A percentile compares a stretch with the other conserved stretches of the same genome.
Conservation (phyloP, 2,888 invertebrate species). For the Oeneis ivallda region DNA sequence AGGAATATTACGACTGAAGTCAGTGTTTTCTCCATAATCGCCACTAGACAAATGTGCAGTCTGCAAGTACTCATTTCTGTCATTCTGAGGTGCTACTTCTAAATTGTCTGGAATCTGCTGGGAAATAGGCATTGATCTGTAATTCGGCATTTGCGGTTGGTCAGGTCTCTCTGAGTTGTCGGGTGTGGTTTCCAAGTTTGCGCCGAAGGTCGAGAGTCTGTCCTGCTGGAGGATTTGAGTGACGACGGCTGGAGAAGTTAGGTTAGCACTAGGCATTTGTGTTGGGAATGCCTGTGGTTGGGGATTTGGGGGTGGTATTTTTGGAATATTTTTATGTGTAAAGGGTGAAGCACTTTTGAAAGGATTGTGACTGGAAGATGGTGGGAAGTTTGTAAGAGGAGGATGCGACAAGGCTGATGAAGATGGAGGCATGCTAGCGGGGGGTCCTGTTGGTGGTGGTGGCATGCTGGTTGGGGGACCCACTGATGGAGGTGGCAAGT, state of each 20-base stretch:
- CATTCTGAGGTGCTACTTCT: slow-evolving; percentile 85
- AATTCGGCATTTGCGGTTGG: slow-evolving; percentile 59
- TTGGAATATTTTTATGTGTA: slow-evolving; percentile 70
- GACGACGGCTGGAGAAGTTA: slow-evolving; percentile 64
- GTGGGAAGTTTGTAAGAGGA: slow-evolving; percentile 33
- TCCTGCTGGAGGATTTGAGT: slow-evolving; percentile 62
- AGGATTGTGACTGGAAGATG: slow-evolving; percentile 58
- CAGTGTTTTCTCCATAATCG: slow-evolving; percentile 72
- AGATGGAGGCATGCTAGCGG: slow-evolving; percentile 28
- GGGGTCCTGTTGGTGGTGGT: slow-evolving; percentile 30
- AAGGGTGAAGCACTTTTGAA: slow-evolving; percentile 73
- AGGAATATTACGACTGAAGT: slow-evolving; percentile 77
- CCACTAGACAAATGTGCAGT: slow-evolving; percentile 87
- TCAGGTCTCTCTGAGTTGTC: slow-evolving; percentile 87
- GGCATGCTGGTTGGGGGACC: slow-evolving; percentile 32
- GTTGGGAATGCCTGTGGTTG: slow-evolving; percentile 54
- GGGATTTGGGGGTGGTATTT: slow-evolving; percentile 42
- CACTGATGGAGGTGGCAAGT: slow-evolving; percentile 18
- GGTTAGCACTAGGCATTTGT: slow-evolving; percentile 55
- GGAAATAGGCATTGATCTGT: slow-evolving; percentile 51
- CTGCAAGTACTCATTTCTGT: slow-evolving; percentile 88
- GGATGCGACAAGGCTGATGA: slow-evolving; percentile 1
- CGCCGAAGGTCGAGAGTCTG: slow-evolving; percentile 68
- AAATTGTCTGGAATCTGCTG: slow-evolving; percentile 77
- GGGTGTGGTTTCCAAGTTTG: slow-evolving; percentile 84